Evolutionary conservation across 2,113 vertebrate species (phyloP).

Genomic region (Sterna hirundo): DNA sequence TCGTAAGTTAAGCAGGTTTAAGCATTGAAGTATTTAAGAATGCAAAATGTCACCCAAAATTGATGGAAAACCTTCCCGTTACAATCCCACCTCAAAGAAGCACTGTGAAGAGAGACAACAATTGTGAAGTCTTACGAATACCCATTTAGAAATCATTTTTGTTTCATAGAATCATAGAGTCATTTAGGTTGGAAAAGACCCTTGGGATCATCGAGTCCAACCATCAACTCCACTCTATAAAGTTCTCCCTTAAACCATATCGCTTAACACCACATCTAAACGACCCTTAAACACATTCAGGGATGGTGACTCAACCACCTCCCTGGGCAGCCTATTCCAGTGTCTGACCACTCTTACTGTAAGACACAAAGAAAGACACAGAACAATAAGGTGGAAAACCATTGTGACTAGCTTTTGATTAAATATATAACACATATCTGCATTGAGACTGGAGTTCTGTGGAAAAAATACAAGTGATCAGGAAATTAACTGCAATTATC

Average conservation of each 20-base stretch:
- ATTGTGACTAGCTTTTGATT: neutral
- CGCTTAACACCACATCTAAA: no score
- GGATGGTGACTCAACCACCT: no score
- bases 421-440: neutral
- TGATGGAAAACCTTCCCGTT: neutral
- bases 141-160: neutral
- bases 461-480: neutral
- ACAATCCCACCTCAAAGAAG: neutral
- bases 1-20: neutral
- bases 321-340: no score
- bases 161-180: neutral
- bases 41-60: neutral
- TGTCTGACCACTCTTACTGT: no score
- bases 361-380: neutral
- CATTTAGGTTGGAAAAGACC: no score
- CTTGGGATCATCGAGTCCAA: no score
- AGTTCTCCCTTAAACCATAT: no score
- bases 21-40: neutral
- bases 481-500: neutral
- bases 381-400: neutral
- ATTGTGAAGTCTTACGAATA: neutral
- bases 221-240: no score
- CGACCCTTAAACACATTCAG: no score
- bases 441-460: neutral
- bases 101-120: neutral